These are phyloP conservation scores for Cheirogaleus major DNA, from an alignment of 2,797 vertebrate species.

Conservation along the genomic window DNA sequence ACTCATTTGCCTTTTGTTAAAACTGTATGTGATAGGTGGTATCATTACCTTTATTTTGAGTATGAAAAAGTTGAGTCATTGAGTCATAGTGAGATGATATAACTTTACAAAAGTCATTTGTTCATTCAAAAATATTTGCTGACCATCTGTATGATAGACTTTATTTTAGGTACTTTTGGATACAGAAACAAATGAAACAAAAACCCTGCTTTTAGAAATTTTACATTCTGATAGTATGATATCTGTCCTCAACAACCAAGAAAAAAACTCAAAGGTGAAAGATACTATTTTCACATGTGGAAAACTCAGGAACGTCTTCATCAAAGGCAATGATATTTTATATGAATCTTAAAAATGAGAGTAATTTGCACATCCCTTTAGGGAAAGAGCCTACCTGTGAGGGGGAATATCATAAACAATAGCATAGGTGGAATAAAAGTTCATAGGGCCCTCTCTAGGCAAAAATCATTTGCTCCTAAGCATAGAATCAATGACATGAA, in stretches of 20 bases:
- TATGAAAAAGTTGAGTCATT: background rate
- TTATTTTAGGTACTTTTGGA: background rate
- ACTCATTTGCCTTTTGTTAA: background rate
- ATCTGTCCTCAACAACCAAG: background rate
- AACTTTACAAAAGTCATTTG: background rate
- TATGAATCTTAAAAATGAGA: background rate
- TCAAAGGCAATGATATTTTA: background rate
- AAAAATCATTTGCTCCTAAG: background rate
- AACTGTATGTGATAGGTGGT: background rate
- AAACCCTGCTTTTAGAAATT: background rate
- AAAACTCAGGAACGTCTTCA: background rate
- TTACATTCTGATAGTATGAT: background rate
- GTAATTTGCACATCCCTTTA: background rate
- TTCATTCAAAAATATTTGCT: background rate
- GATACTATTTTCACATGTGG: background rate
- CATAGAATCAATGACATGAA: background rate
- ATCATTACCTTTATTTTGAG: background rate
- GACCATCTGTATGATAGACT: background rate
- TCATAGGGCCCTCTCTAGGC: background rate
- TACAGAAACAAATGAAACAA: background rate
- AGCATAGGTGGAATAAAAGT: background rate
- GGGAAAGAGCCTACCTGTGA: background rate
- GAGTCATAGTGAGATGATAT: background rate
- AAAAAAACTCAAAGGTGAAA: background rate
- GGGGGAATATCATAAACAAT: background rate